Base-by-base conservation (phyloP, 2,113 vertebrate species). In the Hippopotamus amphibius region DNA sequence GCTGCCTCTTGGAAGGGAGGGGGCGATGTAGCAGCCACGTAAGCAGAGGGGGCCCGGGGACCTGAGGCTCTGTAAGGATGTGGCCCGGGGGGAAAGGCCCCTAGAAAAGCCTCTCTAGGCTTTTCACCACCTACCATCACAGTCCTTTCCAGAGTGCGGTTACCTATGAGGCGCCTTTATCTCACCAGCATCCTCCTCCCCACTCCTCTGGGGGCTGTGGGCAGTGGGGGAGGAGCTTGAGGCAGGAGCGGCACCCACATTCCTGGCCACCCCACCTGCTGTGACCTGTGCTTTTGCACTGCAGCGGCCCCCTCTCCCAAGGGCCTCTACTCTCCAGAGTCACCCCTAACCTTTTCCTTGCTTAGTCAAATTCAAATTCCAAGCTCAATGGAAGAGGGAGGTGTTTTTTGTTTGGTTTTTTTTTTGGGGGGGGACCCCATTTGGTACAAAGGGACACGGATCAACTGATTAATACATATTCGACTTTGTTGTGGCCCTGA, bases 181-280 rank as follows among this genome's bases (percentile, higher is more conserved):
- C 48, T 22, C 2, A 37, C 4, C 0, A 0, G 13, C 46, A 30
- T 21, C 17, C 11, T 8, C 16, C 33, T 69, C 15, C 15, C 37
- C 61, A 37, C 41, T 10, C 14, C 24, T 7, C 37, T 26, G 61
- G 10, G 28, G 37, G 22, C 7, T 26, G 21, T 11, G 22, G 30
- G 48, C 53, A 46, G 12, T 46, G 11, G 21, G 3, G 59, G 28
- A n/a, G 37, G 17, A 48, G 50, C 37, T 87, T 1, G 0, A 79
- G 17, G 22, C 28, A 16, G n/a, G 5, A 43, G 16, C 1, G n/a
- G 43, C n/a, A 41, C 14, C n/a, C 50, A 17, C 17, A 24, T 50
- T 61, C 30, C 61, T 59, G 17, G 30, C 69, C 33, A 12, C 30
- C 41, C 30, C 6, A 2, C 46, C 46, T 15, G 9, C 82, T 57